A percentile compares a stretch with the other conserved stretches of the same genome.
Conservation (phyloP, 2,888 invertebrate species). For the Harmothoe impar region DNA sequence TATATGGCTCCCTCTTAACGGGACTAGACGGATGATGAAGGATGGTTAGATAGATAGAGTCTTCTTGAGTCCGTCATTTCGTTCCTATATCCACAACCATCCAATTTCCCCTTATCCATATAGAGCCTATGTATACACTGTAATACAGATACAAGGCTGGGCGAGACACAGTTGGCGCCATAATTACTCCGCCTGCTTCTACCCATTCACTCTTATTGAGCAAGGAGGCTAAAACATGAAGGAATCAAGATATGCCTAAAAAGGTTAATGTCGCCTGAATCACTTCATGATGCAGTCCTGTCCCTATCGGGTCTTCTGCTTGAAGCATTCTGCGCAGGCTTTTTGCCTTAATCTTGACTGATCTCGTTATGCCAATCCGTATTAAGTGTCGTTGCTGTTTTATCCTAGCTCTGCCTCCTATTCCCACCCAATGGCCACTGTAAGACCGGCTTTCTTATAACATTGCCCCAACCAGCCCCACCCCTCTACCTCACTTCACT, state of each 20-base stretch:
- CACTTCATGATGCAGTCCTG: background rate
- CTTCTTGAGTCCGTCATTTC: background rate
- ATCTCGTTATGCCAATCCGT: background rate
- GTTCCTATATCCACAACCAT: background rate
- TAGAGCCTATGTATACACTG: background rate
- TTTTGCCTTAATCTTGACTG: conserved; percentile 15
- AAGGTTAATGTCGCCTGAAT: background rate
- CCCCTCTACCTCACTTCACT: too few relatives aligned
- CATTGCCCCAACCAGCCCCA: too few relatives aligned
- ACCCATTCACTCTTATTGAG: background rate
- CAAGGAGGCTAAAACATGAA: background rate
- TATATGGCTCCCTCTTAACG: too few relatives aligned
- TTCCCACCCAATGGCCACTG: background rate
- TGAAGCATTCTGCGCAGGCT: background rate
- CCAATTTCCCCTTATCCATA: conserved; percentile 26
- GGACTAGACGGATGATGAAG: background rate
- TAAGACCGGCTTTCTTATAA: too few relatives aligned
- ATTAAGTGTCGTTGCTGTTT: conserved; percentile 3
- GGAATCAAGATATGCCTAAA: background rate
- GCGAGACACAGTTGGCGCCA: background rate
- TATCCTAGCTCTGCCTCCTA: background rate
- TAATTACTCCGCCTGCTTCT: background rate
- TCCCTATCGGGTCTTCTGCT: conserved; percentile 5
- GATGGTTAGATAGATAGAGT: background rate
- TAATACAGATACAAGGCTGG: background rate